Conservation (phyloP, 2,113 vertebrate species). For the Coracopsis vasa region DNA sequence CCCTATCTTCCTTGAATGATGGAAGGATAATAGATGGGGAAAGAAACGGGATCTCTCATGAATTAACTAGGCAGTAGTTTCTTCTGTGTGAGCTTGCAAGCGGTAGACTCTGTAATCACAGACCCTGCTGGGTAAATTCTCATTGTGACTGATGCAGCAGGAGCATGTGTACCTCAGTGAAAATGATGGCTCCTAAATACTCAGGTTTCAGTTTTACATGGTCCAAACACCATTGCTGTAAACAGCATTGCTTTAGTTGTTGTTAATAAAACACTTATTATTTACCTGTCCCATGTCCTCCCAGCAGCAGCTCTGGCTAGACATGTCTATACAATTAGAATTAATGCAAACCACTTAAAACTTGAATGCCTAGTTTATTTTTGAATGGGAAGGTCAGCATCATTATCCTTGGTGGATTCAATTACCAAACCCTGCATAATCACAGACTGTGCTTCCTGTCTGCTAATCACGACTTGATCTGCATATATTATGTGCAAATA, state of each 20-base stretch:
- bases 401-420: conserved; percentile 69
- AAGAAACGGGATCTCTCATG: background rate
- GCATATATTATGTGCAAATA: conserved; percentile 41
- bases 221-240: background rate
- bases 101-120: background rate
- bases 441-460: conserved; percentile 37
- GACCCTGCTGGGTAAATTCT: background rate
- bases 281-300: conserved; percentile 29
- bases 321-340: conserved; percentile 51
- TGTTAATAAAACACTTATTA: conserved; percentile 25
- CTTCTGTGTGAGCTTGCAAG: background rate
- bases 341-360: conserved; percentile 58
- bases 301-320: background rate
- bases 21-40: background rate
- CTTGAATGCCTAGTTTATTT: conserved; percentile 68
- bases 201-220: background rate
- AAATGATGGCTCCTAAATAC: background rate
- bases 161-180: background rate
- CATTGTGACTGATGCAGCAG: background rate
- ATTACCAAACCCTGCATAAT: conserved; percentile 63
- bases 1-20: background rate
- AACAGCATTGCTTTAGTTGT: background rate
- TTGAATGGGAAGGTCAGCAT: conserved; percentile 66
- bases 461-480: conserved; percentile 45
- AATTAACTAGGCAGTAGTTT: background rate